Evolutionary conservation across 2,797 vertebrate species (phyloP).

Genomic region (Anguilla marmorata): DNA sequence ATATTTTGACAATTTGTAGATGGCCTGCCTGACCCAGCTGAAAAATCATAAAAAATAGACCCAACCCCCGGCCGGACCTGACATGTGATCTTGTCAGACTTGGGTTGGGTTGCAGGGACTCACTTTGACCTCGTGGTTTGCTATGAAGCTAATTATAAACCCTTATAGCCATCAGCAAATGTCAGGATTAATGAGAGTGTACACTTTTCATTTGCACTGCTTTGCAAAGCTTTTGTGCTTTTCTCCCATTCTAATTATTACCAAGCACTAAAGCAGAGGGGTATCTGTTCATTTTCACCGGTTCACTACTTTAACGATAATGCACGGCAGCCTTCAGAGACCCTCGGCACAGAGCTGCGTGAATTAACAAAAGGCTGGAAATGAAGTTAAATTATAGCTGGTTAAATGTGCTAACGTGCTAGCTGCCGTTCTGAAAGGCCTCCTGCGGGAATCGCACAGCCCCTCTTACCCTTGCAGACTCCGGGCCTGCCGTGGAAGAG

Average conservation of each 20-base stretch:
- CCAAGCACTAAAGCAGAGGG: background rate
- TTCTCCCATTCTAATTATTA: background rate
- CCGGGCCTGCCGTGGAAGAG: background rate
- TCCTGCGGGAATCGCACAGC: background rate
- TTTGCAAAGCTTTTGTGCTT: background rate
- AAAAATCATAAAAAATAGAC: background rate
- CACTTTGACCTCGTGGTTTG: background rate
- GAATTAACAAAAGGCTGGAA: background rate
- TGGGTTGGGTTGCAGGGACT: background rate
- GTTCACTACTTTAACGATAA: background rate
- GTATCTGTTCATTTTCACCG: background rate
- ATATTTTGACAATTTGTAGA: background rate
- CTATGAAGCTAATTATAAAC: background rate
- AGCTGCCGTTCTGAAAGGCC: no score
- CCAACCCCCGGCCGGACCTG: background rate
- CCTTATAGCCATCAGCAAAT: background rate
- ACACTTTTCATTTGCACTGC: background rate
- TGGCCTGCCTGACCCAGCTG: background rate
- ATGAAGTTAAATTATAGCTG: background rate
- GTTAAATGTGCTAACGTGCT: background rate
- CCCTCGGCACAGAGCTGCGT: background rate
- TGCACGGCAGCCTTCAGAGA: background rate
- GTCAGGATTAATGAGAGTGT: background rate
- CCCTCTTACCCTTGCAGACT: background rate
- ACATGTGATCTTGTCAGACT: background rate